These are phyloP conservation scores for Ataeniobius toweri DNA, from an alignment of 2,797 vertebrate genomes.

Conservation along the genomic window DNA sequence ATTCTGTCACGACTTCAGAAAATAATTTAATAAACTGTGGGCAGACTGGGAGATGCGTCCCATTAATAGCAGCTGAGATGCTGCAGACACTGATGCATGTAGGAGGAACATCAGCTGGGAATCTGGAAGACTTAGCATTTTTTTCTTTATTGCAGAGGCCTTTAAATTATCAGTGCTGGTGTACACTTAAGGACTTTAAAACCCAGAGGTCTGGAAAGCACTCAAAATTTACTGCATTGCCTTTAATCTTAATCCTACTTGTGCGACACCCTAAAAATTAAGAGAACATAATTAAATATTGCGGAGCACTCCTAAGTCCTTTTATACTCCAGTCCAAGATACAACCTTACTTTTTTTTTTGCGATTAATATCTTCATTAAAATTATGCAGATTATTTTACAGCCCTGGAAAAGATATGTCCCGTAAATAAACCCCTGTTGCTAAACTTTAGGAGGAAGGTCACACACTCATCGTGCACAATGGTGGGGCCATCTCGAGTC, in stretches of 20 bases:
- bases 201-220: constrained; percentile 12
- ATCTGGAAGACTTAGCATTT: constrained; percentile 31
- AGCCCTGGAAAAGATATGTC: background rate
- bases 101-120: constrained; percentile 31
- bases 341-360: background rate
- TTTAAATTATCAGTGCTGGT: constrained; percentile 9
- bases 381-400: background rate
- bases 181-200: constrained; percentile 30
- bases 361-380: background rate
- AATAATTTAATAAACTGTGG: constrained; percentile 16
- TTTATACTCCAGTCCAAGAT: background rate
- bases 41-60: constrained; percentile 9
- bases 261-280: constrained; percentile 12
- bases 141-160: constrained; percentile 25
- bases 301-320: background rate
- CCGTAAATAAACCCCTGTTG: background rate
- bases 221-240: constrained; percentile 15
- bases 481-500: constrained; percentile 96
- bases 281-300: constrained; percentile 16
- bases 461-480: constrained; percentile 96
- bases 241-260: constrained; percentile 3
- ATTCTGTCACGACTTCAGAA: constrained; percentile 14
- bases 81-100: constrained; percentile 27
- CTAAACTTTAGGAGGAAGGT: background rate
- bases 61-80: constrained; percentile 33